These are phyloP conservation scores for Thymallus thymallus DNA, from an alignment of 2,113 vertebrate genomes.

Conservation along the genomic window DNA sequence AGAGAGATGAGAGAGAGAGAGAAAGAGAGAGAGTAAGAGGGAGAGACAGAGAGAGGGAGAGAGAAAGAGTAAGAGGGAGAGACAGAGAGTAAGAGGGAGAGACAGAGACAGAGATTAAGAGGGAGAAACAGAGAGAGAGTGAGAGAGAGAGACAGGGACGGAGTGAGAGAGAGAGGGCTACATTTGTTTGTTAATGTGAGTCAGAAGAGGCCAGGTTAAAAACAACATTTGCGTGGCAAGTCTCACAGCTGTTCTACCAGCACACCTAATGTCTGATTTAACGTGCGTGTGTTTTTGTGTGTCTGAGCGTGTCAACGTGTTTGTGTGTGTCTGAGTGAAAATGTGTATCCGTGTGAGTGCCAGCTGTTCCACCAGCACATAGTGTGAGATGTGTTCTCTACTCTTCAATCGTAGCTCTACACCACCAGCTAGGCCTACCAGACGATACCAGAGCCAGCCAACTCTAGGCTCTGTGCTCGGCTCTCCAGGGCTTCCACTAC, in stretches of 20 bases:
- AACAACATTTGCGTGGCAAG: no score
- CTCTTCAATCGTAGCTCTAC: constrained; percentile 52
- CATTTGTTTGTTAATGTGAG: no score
- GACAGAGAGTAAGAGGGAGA: not conserved
- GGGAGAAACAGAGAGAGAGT: not conserved
- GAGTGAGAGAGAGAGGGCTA: no score
- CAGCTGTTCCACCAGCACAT: constrained; percentile 59
- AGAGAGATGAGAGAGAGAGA: not conserved
- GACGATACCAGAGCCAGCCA: constrained; percentile 60
- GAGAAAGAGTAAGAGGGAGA: no score
- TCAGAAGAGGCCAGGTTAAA: no score
- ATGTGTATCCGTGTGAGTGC: constrained; percentile 9
- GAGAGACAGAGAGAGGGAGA: no score
- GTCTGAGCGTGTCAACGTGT: not conserved
- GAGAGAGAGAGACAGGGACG: not conserved
- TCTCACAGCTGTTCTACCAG: no score
- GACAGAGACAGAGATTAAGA: no score
- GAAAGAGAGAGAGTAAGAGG: not conserved
- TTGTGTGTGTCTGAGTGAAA: constrained; percentile 4
- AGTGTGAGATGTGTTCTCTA: constrained; percentile 57
- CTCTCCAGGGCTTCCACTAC: constrained; percentile 32
- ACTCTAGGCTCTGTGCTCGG: constrained; percentile 28
- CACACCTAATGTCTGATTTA: no score
- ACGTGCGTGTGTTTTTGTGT: no score
- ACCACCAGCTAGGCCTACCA: constrained; percentile 57